Percentiles rank a stretch among this genome's conserved stretches.
Conservation (phyloP, 2,888 invertebrate species). For the Tachystola acroxantha region DNA sequence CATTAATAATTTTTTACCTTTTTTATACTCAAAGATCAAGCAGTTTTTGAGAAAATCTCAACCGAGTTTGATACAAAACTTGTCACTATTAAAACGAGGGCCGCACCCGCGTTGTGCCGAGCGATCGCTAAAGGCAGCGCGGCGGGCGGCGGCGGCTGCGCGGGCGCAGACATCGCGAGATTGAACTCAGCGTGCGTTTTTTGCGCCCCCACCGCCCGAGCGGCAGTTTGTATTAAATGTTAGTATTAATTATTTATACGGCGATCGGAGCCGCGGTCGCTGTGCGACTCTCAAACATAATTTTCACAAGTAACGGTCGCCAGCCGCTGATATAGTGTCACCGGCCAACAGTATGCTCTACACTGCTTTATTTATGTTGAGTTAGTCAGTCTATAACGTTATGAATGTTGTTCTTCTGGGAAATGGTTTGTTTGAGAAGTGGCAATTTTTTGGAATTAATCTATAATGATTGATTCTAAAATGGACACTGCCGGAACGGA, state of each 20-base stretch:
- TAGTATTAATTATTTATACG: conserved; percentile 23
- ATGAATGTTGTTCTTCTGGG: too few species aligned
- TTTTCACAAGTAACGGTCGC: conserved; percentile 29
- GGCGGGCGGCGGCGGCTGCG: too few species aligned
- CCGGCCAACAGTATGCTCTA: conserved; percentile 20
- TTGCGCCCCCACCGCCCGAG: background rate
- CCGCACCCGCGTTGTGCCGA: background rate
- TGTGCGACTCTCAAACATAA: conserved; percentile 24
- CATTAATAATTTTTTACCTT: too few species aligned
- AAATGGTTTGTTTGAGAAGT: too few species aligned
- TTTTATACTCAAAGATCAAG: too few species aligned
- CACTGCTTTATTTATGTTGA: background rate
- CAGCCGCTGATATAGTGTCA: conserved; percentile 15
- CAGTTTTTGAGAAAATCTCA: too few species aligned
- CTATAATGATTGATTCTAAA: too few species aligned
- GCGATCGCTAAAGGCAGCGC: background rate
- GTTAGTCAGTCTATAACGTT: too few species aligned
- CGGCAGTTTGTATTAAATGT: conserved; percentile 10
- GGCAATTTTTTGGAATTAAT: too few species aligned
- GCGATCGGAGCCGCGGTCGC: conserved; percentile 19
- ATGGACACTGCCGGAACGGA: too few species aligned
- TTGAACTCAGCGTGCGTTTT: background rate
- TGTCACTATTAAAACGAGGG: too few species aligned
- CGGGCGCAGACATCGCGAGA: background rate
- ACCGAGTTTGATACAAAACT: too few species aligned